A percentile compares a stretch with the other conserved stretches of the same genome.
phyloP scores from a whole-genome alignment of 37 sponge, comb jelly and placozoan species.

The Mnemiopsis leidyi region DNA sequence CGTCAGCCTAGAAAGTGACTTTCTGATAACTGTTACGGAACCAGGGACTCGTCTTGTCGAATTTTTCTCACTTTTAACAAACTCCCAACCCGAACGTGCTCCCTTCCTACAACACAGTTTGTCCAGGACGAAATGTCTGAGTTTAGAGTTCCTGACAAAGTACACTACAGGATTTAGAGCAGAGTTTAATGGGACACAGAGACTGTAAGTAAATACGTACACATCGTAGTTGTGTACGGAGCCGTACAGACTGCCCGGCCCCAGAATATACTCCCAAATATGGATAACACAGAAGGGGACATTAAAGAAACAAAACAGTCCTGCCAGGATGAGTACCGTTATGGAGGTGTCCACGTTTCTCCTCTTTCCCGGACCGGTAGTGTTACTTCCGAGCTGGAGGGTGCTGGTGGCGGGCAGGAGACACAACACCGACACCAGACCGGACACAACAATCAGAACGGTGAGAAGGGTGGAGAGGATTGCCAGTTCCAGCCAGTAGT shows the following conservation, averaged over 20 bases:
- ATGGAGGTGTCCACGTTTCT: not conserved
- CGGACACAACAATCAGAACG: not conserved
- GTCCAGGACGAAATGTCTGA: not conserved
- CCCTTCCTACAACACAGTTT: not conserved
- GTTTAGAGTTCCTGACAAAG: not conserved
- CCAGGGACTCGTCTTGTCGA: no score
- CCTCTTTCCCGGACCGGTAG: not conserved
- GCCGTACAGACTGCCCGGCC: not conserved
- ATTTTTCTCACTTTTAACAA: no score
- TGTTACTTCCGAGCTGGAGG: no score
- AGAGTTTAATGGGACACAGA: not conserved
- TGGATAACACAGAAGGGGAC: not conserved
- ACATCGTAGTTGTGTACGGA: not conserved
- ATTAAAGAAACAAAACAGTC: not conserved
- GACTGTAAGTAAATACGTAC: not conserved
- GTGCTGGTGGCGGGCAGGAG: not conserved
- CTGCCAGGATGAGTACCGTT: not conserved
- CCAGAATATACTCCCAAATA: not conserved
- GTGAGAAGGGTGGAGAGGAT: not conserved
- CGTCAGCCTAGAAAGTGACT: no score
- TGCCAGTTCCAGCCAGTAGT: not conserved
- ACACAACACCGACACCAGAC: not conserved
- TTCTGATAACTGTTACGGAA: no score
- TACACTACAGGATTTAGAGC: not conserved
- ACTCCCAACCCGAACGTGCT: no score